Base-by-base conservation (phyloP, 2,888 invertebrate species). In the Brenthis ino region DNA sequence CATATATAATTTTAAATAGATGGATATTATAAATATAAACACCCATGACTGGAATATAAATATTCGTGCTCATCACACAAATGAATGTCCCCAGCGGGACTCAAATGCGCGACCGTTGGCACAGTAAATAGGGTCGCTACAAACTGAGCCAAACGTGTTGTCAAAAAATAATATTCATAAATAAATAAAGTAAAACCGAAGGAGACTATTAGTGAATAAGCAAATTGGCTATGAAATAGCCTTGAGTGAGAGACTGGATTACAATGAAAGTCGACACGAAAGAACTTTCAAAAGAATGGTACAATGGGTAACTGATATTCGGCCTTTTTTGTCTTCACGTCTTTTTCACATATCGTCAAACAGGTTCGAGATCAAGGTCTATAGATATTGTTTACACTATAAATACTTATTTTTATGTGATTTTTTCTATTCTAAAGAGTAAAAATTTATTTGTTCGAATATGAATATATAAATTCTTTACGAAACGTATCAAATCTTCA, bases 271-370 rank as follows among this genome's bases (percentile, higher is more conserved):
- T 64, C 12, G 70, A 74, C 56, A 70, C 72, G 53, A 64, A 65
- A 69, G 67, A 68, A 66, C 68, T 64, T 68, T 69, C 74, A 71
- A 75, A 70, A 74, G 71, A 70, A 65, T 69, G 56, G 24, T 61
- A 75, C 74, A 73, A 73, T 71, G 63, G 70, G 57, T 70, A 76
- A 65, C 57, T 50, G 75, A 76, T 74, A 75, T 69, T 67, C 63
- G n/a, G n/a, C 54, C 54, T 60, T 65, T 65, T 57, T 70, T 64
- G 43, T 55, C 16, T 53, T 13, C 11, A 55, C 28, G 33, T 55
- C 54, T 60, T 48, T 48, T 54, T 51, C 60, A 6, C 63, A 20
- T 53, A 43, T 20, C 13, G 61, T 54, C 37, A 53, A 20, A 37
- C 63, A 20, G 51, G 43, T 43, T 14, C 37, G 20, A 13, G 16